Conservation (phyloP, 2,888 invertebrate genomes). For the Trisateles emortualis region DNA sequence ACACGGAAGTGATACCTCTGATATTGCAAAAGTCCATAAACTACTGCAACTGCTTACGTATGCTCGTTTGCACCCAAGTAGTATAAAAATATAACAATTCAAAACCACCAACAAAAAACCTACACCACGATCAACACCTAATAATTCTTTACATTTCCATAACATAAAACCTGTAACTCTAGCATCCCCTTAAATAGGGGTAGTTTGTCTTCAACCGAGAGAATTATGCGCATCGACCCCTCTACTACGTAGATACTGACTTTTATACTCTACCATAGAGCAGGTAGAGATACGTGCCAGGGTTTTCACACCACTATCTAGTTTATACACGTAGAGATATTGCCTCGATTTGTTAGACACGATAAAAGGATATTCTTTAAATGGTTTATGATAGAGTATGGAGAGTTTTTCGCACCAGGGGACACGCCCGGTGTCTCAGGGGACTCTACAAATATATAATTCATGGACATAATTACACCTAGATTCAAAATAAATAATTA, state of each 20-base stretch:
- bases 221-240: constrained; percentile 47
- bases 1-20: too few relatives aligned
- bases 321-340: constrained; percentile 38
- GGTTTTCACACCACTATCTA: constrained; percentile 38
- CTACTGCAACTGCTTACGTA: too few relatives aligned
- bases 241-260: constrained; percentile 35
- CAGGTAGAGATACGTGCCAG: constrained; percentile 42
- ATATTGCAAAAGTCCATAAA: too few relatives aligned
- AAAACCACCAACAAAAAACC: background rate
- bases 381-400: constrained; percentile 23
- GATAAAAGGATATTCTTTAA: constrained; percentile 21
- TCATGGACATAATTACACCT: too few relatives aligned
- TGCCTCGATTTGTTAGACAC: constrained; percentile 35
- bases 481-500: too few relatives aligned
- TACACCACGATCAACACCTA: background rate
- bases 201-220: constrained; percentile 41
- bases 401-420: too few relatives aligned
- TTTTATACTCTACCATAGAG: constrained; percentile 44
- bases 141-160: constrained; percentile 7
- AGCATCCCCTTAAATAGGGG: constrained; percentile 36
- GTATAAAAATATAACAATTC: too few relatives aligned
- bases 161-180: background rate
- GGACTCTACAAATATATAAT: too few relatives aligned
- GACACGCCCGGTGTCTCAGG: too few relatives aligned
- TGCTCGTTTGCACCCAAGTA: too few relatives aligned